Base-by-base conservation (phyloP, 2,888 invertebrate genomes). In the Agonopterix heracliana region DNA sequence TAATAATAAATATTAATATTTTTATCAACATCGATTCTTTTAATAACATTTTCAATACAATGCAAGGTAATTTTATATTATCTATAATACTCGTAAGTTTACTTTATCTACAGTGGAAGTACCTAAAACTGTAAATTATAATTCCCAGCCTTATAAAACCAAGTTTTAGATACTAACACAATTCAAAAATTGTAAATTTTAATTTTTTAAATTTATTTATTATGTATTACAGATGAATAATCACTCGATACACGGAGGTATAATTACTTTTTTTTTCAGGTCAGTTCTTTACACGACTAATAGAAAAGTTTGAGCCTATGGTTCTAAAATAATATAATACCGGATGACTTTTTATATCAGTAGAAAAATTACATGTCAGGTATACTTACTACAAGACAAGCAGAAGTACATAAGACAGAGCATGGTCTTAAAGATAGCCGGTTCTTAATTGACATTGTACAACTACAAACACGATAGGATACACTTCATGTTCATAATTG, bases 71-170 rank as follows among this genome's bases (percentile, higher is more conserved):
- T 38, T 38, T n/a, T 2, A 2, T 38, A 26, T 7, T 26, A 26
- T 26, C 26, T 26, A 26, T 26, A 26, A 26, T 26, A 26, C 26
- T 26, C 26, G 5, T 26, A 26, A 7, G 26, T 26, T 26, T 26
- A 26, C 3, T 38, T 38, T 26, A 34, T 42, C 34, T 34, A 40
- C 26, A 46, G 49, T 50, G 57, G 48, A 56, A 63, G 57, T 59
- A 63, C 60, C 60, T 51, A 54, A 54, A 56, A 54, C 50, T 35
- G 41, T 50, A 50, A 49, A 41, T 41, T 53, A 54, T 49, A 55
- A 51, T 57, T 47, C 64, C 68, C 68, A 68, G 67, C 68, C 68
- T 67, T 64, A 51, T 54, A 49, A 9, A 38, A 10, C 9, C 10
- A 49, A 45, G 54, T 54, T 60, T 57, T 54, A 56, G 59, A 64